phyloP scores from a whole-genome alignment of 2,888 invertebrate genomes.

The Periphyllus acericola region DNA sequence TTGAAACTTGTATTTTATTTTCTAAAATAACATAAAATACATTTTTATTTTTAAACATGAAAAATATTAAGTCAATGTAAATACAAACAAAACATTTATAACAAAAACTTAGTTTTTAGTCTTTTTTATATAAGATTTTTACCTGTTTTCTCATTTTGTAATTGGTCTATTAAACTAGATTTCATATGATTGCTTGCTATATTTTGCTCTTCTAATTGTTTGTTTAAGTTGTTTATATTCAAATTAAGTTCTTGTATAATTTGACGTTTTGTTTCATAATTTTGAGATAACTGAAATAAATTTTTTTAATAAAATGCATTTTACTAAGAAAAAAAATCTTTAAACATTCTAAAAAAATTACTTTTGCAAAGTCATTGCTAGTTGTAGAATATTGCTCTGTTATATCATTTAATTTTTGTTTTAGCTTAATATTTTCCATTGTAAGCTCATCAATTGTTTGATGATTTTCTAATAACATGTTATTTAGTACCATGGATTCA shows the following conservation, averaged over 20 bases:
- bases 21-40: slow-evolving; percentile 23
- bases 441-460: slow-evolving; percentile 28
- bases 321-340: not conserved
- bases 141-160: slow-evolving; percentile 53
- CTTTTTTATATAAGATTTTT: not conserved
- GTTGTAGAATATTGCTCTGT: slow-evolving; percentile 17
- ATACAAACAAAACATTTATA: not conserved
- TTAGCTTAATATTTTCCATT: slow-evolving; percentile 35
- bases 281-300: slow-evolving; percentile 37
- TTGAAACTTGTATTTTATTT: slow-evolving; percentile 37
- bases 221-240: slow-evolving; percentile 32
- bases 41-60: not conserved
- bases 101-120: not conserved
- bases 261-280: slow-evolving; percentile 49
- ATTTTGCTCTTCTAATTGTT: slow-evolving; percentile 37
- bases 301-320: not conserved
- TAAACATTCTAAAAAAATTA: slow-evolving; percentile 14
- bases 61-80: not conserved
- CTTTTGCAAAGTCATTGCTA: slow-evolving; percentile 42
- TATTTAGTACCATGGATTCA: slow-evolving; percentile 33
- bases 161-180: slow-evolving; percentile 25
- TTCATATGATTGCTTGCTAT: slow-evolving; percentile 10
- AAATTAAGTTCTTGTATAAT: slow-evolving; percentile 31
- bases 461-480: slow-evolving; percentile 44
- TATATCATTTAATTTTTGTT: slow-evolving; percentile 37